Evolutionary conservation across 2,888 invertebrate genomes (phyloP), one percentile per base, ranked within the genome.

Genomic region (Oegoconia quadripuncta): DNA sequence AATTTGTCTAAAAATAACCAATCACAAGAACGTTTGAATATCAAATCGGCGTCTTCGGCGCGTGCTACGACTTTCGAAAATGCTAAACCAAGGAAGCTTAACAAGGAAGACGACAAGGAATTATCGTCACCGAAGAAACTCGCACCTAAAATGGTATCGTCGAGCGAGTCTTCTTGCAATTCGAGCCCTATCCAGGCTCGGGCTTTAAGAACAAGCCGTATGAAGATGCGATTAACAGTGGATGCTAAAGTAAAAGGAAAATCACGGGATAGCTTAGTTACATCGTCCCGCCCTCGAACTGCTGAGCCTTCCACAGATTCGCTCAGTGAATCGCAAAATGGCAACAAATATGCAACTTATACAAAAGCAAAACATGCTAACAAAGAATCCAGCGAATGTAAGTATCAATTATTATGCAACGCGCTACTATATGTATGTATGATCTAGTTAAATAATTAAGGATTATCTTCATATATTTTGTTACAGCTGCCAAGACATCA

Each of bases 121-220:
- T 44, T 66, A 44, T 28, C 65, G 49, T 52, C 69, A 13, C 48
- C 72, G 2, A 82, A 78, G 18, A 88, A 83, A 38, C 58, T 83
- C 13, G 66, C 76, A 13, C 78, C 84, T 26, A 86, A 83, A 46
- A 78, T 88, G 62, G 75, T 89, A 11, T 90, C 90, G 1, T 91
- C 90, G 1, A 91, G 90, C 31, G 92, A 93, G 53, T 92, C 92
- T 1, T 93, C 93, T 0, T 83, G 92, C 8, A 92, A 91, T 43
- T 91, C 92, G 1, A 93, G 92, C 55, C 93, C 93, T 1, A 89
- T 91, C 2, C 88, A 88, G 64, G 74, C 78, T 46, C 74, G 88
- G 1, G 64, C 63, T 20, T 20, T 55, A 28, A 75, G 82, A 47
- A 55, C 39, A 55, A 77, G 44, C 59, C 72, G 52, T 50, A 66